Conservation (phyloP, 2,113 vertebrate genomes). For the Sander lucioperca region DNA sequence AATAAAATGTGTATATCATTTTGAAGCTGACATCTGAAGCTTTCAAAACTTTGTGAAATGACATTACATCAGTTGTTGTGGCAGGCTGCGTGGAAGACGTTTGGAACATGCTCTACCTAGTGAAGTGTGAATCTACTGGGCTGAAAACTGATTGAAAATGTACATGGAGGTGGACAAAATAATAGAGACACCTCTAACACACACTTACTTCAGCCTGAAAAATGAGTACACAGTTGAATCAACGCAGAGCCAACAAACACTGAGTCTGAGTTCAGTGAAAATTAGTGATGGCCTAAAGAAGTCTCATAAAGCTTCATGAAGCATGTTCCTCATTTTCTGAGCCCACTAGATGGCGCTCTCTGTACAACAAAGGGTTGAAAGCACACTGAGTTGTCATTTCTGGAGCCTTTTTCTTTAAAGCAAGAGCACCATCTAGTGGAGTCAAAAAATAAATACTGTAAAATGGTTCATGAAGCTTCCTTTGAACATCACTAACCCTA, state of each 20-base stretch:
- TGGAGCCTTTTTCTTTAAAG: too few relatives aligned
- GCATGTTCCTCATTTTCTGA: too few relatives aligned
- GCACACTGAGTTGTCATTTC: too few relatives aligned
- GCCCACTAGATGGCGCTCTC: too few relatives aligned
- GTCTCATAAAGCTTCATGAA: too few relatives aligned
- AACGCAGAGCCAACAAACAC: background rate
- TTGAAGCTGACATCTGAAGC: background rate
- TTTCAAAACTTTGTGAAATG: background rate
- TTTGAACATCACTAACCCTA: background rate
- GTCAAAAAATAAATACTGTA: too few relatives aligned
- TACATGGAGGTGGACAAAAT: background rate
- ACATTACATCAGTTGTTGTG: background rate
- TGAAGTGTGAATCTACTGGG: background rate
- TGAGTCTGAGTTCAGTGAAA: background rate
- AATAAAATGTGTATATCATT: background rate
- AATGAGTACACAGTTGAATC: background rate
- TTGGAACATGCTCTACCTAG: background rate
- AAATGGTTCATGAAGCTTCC: too few relatives aligned
- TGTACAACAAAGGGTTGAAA: too few relatives aligned
- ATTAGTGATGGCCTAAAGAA: too few relatives aligned
- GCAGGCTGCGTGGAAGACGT: background rate
- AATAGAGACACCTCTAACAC: background rate
- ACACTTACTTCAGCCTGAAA: background rate
- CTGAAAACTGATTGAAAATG: background rate
- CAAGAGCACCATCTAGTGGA: too few relatives aligned